phyloP scores from a whole-genome alignment of 37 sponge, comb jelly and placozoan genomes.

The Aplysina aerophoba region DNA sequence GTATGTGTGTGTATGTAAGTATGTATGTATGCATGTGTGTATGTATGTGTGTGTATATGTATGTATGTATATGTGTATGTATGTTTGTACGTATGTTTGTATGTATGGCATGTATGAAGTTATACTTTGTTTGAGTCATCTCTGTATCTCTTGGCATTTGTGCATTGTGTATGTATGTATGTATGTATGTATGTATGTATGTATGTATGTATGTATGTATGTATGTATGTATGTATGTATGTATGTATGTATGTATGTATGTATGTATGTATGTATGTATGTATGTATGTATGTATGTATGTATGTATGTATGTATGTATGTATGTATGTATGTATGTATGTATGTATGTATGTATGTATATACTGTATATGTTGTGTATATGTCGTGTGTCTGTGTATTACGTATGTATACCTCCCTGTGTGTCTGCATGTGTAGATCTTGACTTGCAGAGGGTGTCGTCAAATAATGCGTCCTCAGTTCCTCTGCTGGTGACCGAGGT shows the following conservation, averaged over 20 bases:
- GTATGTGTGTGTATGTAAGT: slow-evolving; percentile 36
- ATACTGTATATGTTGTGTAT: neutral
- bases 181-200: slow-evolving; percentile 40
- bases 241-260: slow-evolving; percentile 37
- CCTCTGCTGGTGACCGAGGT: too few species aligned
- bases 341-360: slow-evolving; percentile 5
- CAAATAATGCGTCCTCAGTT: too few species aligned
- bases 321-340: slow-evolving; percentile 32
- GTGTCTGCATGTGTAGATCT: neutral
- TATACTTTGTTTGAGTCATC: too few species aligned
- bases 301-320: slow-evolving; percentile 28
- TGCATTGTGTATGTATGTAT: slow-evolving; percentile 41
- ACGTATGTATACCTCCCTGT: neutral
- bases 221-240: slow-evolving; percentile 23
- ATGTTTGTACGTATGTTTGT: slow-evolving; percentile 35
- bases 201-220: slow-evolving; percentile 34
- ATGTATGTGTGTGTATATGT: slow-evolving; percentile 43
- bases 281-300: slow-evolving; percentile 36
- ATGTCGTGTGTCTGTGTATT: neutral
- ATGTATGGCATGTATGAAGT: too few species aligned
- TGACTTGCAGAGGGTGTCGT: too few species aligned
- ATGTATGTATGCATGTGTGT: slow-evolving; percentile 37
- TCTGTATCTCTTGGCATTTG: slow-evolving; percentile 28
- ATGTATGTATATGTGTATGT: slow-evolving; percentile 30
- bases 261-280: slow-evolving; percentile 41